These are phyloP conservation scores for Gymnogyps californianus DNA, from an alignment of 2,113 vertebrate genomes.

Conservation along the genomic window DNA sequence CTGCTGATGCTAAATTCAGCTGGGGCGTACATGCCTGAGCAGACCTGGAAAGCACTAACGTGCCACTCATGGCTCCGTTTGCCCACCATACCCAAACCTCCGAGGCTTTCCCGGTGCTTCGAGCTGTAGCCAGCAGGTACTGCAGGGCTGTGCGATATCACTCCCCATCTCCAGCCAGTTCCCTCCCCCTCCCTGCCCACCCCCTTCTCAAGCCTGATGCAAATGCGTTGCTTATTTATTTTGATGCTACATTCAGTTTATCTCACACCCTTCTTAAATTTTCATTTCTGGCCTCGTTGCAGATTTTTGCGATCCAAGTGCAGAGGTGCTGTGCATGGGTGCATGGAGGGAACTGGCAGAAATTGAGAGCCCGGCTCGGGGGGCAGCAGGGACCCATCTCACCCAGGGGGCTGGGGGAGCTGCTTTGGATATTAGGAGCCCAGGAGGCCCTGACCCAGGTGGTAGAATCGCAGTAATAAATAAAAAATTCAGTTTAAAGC, in stretches of 20 bases:
- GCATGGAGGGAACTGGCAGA: not conserved
- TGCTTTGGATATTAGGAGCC: not conserved
- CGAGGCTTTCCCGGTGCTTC: rapidly evolving
- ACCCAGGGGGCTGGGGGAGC: not conserved
- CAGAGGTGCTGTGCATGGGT: not conserved
- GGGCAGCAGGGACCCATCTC: not conserved
- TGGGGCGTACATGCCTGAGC: not conserved
- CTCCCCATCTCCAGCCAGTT: not conserved
- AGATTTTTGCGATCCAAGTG: not conserved
- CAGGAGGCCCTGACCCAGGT: not conserved
- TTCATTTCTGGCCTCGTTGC: not conserved
- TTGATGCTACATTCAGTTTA: not conserved
- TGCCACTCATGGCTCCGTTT: not conserved
- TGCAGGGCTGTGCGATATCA: not conserved
- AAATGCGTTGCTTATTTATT: not conserved
- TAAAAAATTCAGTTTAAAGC: not conserved
- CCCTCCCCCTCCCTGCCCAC: not conserved
- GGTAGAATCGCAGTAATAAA: not conserved
- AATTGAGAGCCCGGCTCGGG: rapidly evolving
- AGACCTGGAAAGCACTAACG: not conserved
- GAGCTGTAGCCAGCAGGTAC: not conserved
- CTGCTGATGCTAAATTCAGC: not conserved
- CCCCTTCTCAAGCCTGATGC: not conserved
- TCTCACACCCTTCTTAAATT: not conserved
- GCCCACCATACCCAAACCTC: not conserved